Base-by-base conservation (phyloP, 1,140 invertebrate species). In the Macrosteles quadrilineatus region DNA sequence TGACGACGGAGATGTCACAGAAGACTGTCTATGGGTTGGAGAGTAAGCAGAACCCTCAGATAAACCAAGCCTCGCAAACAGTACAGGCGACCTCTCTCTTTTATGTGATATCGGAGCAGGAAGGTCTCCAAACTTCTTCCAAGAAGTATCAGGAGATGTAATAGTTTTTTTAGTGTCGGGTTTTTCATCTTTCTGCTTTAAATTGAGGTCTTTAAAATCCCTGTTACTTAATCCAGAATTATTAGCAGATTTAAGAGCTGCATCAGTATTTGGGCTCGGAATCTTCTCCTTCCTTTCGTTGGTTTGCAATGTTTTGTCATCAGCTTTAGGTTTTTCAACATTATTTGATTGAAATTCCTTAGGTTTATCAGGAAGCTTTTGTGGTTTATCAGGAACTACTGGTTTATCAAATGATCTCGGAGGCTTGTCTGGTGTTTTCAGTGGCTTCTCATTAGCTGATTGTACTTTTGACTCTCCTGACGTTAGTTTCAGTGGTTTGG, bases 11-110 rank as follows among this genome's bases (percentile, higher is more conserved):
- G 90, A 92, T 71, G 89, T 88, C 0, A 85, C 84, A 12, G 90
- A 89, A 74, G 87, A 88, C 78, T 92, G 89, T 43, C 89, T 84
- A 76, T 92, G 89, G 9, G 92, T 78, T 0, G 89, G 83, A 0
- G 86, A 79, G 66, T 90, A 88, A 12, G 88, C 90, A 25, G 91
- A 92, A 17, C 91, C 91, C 81, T 94, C 91, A 0, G 91, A 93
- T 1, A 93, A 80, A 76, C 92, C 92, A 1, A 93, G 81, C 76
- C 91, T 86, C 4, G 90, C 90, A 80, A 93, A 93, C 1, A 93
- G 76, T 66, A 92, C 85, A 0, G 91, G 90, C 67, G 88, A 91
- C 74, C 91, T 89, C 2, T 91, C 90, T 67, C 76, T 65, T 70
- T 77, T 78, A 17, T 72, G 70, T 21, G 71, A 59, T 17, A 75